Evolutionary conservation across 2,113 vertebrate species (phyloP).

Genomic region (Melanostigma gelatinosum): DNA sequence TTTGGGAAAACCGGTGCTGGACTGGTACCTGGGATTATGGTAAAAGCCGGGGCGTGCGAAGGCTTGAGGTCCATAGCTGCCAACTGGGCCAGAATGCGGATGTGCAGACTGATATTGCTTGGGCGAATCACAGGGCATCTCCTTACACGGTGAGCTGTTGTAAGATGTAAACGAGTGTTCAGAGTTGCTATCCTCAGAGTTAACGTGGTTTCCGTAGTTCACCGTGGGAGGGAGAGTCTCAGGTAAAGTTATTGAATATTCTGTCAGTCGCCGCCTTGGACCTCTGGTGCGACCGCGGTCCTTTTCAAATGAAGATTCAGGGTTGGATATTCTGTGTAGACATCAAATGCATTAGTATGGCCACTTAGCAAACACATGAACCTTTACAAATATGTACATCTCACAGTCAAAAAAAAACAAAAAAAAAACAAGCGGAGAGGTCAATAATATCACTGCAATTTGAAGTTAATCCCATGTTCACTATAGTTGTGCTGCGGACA

Average conservation of each 20-base stretch:
- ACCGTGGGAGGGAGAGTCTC: conserved; percentile 67
- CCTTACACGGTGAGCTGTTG: conserved; percentile 77
- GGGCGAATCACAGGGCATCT: conserved; percentile 57
- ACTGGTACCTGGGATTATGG: conserved; percentile 60
- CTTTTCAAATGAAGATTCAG: conserved; percentile 74
- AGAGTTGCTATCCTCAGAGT: conserved; percentile 87
- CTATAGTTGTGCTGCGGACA: not conserved
- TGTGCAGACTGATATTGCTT: conserved; percentile 60
- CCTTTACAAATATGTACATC: conserved; percentile 5
- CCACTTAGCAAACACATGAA: not conserved
- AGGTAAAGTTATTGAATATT: conserved; percentile 77
- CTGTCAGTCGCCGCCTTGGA: conserved; percentile 84
- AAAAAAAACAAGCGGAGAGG: not conserved
- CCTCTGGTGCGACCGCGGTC: conserved; percentile 80
- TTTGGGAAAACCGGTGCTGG: conserved; percentile 63
- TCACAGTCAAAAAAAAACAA: not conserved
- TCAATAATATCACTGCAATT: not conserved
- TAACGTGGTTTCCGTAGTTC: conserved; percentile 66
- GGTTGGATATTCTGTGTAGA: conserved; percentile 78
- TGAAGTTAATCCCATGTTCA: not conserved
- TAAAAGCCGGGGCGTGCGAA: conserved; percentile 62
- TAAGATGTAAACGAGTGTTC: conserved; percentile 86
- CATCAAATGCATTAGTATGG: not conserved
- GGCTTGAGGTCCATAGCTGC: conserved; percentile 55
- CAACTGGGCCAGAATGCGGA: conserved; percentile 40